Evolutionary conservation across 2,888 invertebrate species (phyloP), one percentile per base, ranked within the genome.

Genomic region (Oscheius sp.): DNA sequence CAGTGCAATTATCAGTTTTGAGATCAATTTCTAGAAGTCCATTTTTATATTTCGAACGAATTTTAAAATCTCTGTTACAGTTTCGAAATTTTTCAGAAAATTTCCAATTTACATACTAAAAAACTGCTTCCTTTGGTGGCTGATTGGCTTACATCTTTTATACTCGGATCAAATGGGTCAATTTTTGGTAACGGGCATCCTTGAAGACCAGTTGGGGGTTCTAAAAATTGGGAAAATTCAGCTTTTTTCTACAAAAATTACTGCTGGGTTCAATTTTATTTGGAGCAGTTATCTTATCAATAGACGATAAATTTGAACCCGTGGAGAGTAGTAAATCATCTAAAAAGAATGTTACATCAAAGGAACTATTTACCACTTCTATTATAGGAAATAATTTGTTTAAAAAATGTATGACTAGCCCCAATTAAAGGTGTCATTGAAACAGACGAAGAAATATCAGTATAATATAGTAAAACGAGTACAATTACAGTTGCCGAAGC

Each of bases 131-230:
- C 6, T n/a, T 16, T 3, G 3, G 13, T 49, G 3, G 49, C 49
- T 35, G n/a, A n/a, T 49, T 18, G 49, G 13, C 49, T 5, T n/a
- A 49, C 49, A 5, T 49, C 13, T 49, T 49, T 16, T n/a, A 49
- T 49, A 49, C 49, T 49, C 5, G 49, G 49, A 13, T 55, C 55
- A 25, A 25, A 55, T 55, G 55, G 55, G 23, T 55, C 55, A 13
- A 55, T 23, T 25, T 55, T 55, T 2, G 55, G 55, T 23, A 55
- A 23, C 2, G 21, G 21, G 13, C 55, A 55, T 35, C 35, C 35
- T 35, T 35, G 35, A 35, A 35, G 35, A 9, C 35, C 35, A 9
- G 35, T 35, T 35, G 35, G 3, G 35, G 9, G 9, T 35, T 35
- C 35, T 35, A 9, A 35, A 35, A n/a, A n/a, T n/a, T n/a, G n/a